Evolutionary conservation across 2,113 vertebrate species (phyloP).

Genomic region (Hydropotes inermis): DNA sequence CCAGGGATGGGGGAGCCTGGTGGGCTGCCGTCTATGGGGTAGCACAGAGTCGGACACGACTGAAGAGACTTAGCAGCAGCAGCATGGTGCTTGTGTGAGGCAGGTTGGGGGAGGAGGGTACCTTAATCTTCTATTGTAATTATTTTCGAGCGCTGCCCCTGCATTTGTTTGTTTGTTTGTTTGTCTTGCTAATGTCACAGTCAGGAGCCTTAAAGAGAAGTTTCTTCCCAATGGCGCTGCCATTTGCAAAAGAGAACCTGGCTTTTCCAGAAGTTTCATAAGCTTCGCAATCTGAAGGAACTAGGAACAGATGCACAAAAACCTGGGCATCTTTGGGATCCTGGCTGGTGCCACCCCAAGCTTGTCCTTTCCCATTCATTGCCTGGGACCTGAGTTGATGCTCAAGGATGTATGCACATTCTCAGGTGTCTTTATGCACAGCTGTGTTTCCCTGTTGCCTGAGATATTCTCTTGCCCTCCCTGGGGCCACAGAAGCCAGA

Average conservation of each 20-base stretch:
- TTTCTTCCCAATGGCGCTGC: neutral
- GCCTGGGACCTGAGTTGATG: neutral
- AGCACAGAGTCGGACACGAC: too few species aligned
- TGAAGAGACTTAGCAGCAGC: too few species aligned
- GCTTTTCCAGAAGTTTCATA: neutral
- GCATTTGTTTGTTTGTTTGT: neutral
- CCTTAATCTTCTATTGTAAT: neutral
- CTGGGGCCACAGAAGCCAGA: neutral
- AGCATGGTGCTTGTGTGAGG: neutral
- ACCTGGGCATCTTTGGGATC: neutral
- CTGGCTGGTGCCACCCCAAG: neutral
- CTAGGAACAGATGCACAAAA: neutral
- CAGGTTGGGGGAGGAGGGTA: neutral
- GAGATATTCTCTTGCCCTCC: neutral
- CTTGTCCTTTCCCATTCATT: neutral
- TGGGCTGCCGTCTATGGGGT: too few species aligned
- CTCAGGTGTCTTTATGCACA: neutral
- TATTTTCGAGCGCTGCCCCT: neutral
- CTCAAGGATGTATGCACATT: too few species aligned
- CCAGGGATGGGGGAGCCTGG: too few species aligned
- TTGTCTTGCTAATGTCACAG: neutral
- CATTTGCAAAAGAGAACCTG: neutral
- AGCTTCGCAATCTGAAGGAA: neutral
- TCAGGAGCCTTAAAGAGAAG: neutral
- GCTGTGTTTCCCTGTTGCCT: neutral